Percentiles rank a stretch among this genome's conserved stretches.
These are phyloP conservation scores for Ephydatia muelleri DNA, from an alignment of 37 sponge, comb jelly and placozoan genomes.

Conservation along the genomic window DNA sequence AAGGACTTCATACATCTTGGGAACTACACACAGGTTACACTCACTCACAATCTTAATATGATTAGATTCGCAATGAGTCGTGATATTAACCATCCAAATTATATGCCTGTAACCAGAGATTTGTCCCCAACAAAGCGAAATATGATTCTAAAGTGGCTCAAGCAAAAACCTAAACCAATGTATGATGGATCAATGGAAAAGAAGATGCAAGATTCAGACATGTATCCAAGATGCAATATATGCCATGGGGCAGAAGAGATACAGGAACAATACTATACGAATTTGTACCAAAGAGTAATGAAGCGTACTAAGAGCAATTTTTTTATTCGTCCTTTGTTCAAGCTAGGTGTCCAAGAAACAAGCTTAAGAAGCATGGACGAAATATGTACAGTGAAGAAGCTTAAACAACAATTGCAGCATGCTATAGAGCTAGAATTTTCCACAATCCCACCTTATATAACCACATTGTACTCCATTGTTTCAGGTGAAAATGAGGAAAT, in stretches of 20 bases:
- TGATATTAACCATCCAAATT: constrained; percentile 40
- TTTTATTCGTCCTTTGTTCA: no score
- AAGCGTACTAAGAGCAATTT: no score
- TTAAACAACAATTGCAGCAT: constrained; percentile 15
- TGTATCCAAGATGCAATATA: no score
- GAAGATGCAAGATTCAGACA: constrained; percentile 7
- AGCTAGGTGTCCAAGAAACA: no score
- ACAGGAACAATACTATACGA: no score
- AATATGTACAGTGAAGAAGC: background rate
- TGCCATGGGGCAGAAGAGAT: no score
- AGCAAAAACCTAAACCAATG: background rate
- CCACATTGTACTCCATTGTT: constrained; percentile 49
- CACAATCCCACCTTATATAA: constrained; percentile 57
- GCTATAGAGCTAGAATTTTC: constrained; percentile 46
- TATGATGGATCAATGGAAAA: constrained; percentile 39
- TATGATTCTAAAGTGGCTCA: constrained; percentile 52
- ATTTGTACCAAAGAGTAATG: no score
- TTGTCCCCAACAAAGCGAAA: constrained; percentile 31
- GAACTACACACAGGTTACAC: constrained; percentile 31
- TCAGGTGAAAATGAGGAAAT: constrained; percentile 40
- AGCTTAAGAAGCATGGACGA: background rate
- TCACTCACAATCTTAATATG: background rate
- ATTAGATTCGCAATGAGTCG: constrained; percentile 25
- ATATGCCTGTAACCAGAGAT: constrained; percentile 78
- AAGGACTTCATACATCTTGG: constrained; percentile 37